phyloP scores from a whole-genome alignment of 2,888 invertebrate species.

The Drosophila anomalata region DNA sequence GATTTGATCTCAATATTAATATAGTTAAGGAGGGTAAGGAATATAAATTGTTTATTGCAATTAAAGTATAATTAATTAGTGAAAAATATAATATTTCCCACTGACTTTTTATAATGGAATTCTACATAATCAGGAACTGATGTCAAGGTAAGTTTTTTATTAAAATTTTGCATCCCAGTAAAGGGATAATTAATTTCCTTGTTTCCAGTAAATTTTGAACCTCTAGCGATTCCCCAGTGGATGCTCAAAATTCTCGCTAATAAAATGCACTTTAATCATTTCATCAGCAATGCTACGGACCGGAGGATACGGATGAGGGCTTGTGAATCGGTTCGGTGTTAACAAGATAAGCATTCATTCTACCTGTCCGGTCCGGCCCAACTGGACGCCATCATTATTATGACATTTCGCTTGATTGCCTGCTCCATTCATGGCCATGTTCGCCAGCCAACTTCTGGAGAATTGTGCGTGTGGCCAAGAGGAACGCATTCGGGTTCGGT shows the following conservation, averaged over 20 bases:
- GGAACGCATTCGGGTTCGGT: conserved; percentile 49
- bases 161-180: background rate
- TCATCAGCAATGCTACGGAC: conserved; percentile 31
- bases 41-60: background rate
- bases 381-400: conserved; percentile 80
- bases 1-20: background rate
- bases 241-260: conserved; percentile 53
- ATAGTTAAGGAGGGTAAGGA: background rate
- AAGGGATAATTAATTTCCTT: background rate
- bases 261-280: conserved; percentile 71
- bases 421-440: conserved; percentile 54
- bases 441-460: conserved; percentile 58
- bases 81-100: too few relatives aligned
- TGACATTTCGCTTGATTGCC: conserved; percentile 79
- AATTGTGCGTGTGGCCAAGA: conserved; percentile 76
- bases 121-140: background rate
- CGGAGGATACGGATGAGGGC: conserved; percentile 8
- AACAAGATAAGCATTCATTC: conserved; percentile 75
- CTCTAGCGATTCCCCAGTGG: conserved; percentile 2
- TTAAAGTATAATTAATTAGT: too few relatives aligned
- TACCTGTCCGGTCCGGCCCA: conserved; percentile 44
- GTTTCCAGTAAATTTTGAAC: conserved; percentile 2
- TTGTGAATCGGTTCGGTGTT: conserved; percentile 57
- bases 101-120: background rate
- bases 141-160: background rate